These are phyloP conservation scores for Muscicapa adusta DNA, from an alignment of 2,113 vertebrate genomes.

Conservation along the genomic window DNA sequence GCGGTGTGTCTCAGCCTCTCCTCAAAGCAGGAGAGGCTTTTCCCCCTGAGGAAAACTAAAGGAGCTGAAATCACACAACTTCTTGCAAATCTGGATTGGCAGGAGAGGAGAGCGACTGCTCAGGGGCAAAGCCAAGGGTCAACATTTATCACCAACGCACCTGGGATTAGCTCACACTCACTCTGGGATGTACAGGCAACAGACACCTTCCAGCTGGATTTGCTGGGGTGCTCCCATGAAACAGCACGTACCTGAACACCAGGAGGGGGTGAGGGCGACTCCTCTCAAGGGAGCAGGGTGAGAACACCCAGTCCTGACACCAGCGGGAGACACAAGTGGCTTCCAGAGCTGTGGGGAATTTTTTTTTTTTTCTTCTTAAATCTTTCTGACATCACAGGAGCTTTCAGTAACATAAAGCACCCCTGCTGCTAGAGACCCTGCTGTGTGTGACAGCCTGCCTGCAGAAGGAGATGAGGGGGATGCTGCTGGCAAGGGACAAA, in stretches of 20 bases:
- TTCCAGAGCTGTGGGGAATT: neutral
- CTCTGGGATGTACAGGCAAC: neutral
- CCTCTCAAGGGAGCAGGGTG: neutral
- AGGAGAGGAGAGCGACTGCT: neutral
- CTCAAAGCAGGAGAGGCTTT: neutral
- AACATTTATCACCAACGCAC: rapidly evolving
- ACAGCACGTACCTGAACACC: neutral
- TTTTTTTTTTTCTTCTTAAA: neutral
- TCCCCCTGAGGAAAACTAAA: neutral
- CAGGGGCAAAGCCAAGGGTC: neutral
- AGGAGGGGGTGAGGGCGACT: neutral
- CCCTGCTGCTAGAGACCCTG: neutral
- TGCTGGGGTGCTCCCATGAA: neutral
- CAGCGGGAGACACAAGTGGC: rapidly evolving
- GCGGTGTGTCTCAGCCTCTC: neutral
- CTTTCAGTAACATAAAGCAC: neutral
- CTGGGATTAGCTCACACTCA: neutral
- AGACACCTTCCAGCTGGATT: neutral
- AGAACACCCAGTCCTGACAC: neutral
- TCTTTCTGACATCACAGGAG: neutral
- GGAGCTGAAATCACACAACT: neutral
- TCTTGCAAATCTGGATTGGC: neutral
- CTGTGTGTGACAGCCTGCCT: neutral
- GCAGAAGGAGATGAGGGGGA: neutral
- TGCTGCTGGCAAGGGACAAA: neutral